Conservation (phyloP, 2,797 vertebrate species). For the Acridotheres tristis region DNA sequence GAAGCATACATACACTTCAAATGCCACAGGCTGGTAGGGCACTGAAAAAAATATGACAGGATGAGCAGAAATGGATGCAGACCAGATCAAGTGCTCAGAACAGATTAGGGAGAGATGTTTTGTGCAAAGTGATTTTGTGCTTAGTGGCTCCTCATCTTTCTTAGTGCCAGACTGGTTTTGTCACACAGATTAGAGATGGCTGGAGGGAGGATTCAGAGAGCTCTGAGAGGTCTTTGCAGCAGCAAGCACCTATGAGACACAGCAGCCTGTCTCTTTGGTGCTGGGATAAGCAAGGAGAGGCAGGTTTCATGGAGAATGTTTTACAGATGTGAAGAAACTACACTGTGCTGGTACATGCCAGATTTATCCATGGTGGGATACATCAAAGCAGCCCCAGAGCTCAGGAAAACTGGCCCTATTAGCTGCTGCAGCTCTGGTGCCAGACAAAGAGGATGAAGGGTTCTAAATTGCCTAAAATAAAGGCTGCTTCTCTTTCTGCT, state of each 20-base stretch:
- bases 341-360: not conserved
- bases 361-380: not conserved
- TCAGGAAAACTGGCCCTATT: not conserved
- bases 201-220: not conserved
- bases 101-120: slow-evolving; percentile 17
- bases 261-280: accelerated
- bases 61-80: not conserved
- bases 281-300: not conserved
- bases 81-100: slow-evolving; percentile 3
- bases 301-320: not conserved
- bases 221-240: not conserved
- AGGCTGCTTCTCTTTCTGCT: not conserved
- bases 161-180: not conserved
- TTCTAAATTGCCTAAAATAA: not conserved
- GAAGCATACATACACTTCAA: not conserved
- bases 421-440: not conserved
- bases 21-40: not conserved
- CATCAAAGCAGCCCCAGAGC: not conserved
- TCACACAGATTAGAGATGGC: slow-evolving; percentile 1
- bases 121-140: slow-evolving; percentile 19
- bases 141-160: slow-evolving; percentile 18
- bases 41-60: not conserved
- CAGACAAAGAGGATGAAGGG: not conserved
- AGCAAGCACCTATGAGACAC: not conserved
- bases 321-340: not conserved